Evolutionary conservation across 2,113 vertebrate genomes (phyloP), one percentile per base, ranked within the genome.

Genomic region (Tonatia bakeri): DNA sequence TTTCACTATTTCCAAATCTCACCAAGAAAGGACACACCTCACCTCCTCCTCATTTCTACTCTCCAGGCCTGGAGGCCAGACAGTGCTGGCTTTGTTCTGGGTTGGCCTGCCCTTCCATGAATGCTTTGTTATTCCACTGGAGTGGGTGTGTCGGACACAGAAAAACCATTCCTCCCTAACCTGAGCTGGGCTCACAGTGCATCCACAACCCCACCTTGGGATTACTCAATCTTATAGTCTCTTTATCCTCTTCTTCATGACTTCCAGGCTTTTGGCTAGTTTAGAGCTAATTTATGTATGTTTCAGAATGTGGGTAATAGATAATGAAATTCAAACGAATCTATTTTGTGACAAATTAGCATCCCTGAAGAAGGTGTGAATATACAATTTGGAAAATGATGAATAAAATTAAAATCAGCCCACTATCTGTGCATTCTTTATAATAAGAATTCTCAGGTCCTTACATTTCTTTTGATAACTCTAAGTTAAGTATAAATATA

Each of bases 321-420:
- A 90, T 84, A 94, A 76, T 64, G 31, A 94, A 79, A 81, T 94
- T 82, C 75, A 90, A 87, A 94, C 61, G 54, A 90, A 54, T 76
- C 65, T 28, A 31, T 77, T 94, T 86, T 92, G 59, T 94, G 76
- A 96, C 47, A 88, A 94, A 50, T 73, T 81, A 84, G 13, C 33
- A 76, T 82, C 40, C 36, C 45, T 88, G 75, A 61, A 94, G 43
- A 81, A 56, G 12, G 59, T 84, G 50, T 91, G n/a, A 93, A 77
- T 67, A 82, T 4, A 79, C 43, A 50, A 40, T 43, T 82, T 89
- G 33, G 43, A 87, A 94, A 93, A 96, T 70, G 64, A 94, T 65
- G 31, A 73, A 65, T 77, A 67, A 83, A 87, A 86, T 79, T 65
- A 91, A 92, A 96, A 81, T 90, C 67, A 93, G 14, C 5, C 33